These are phyloP conservation scores for Xiphophorus couchianus DNA, from an alignment of 2,113 vertebrate species.

Conservation along the genomic window DNA sequence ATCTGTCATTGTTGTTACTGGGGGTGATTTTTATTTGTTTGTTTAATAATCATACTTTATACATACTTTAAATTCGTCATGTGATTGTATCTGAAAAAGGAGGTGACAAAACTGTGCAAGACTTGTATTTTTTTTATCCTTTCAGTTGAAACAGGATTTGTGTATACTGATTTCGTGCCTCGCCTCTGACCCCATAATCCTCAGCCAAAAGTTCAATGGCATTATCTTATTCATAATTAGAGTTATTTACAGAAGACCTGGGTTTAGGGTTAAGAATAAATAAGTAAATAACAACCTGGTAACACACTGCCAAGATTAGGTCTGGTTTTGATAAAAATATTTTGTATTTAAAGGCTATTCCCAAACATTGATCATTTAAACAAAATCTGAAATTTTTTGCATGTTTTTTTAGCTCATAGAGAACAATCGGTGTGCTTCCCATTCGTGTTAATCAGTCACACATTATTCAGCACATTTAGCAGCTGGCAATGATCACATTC, in stretches of 20 bases:
- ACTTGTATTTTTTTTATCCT: background rate
- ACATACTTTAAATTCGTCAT: no score
- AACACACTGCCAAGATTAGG: no score
- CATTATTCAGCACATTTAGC: constrained; percentile 15
- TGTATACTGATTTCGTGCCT: constrained; percentile 20
- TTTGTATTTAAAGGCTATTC: background rate
- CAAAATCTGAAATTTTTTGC: background rate
- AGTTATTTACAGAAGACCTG: background rate
- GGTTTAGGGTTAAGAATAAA: background rate
- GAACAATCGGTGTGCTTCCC: constrained; percentile 17
- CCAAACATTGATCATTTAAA: background rate
- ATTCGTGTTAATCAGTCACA: constrained; percentile 21
- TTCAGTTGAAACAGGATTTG: constrained; percentile 18
- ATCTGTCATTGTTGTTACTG: no score
- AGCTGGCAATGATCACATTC: background rate
- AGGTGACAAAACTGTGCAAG: no score
- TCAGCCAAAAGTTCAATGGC: constrained; percentile 2
- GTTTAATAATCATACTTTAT: no score
- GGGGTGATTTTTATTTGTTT: no score
- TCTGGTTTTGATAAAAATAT: no score
- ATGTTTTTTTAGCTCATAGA: background rate
- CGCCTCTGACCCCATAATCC: constrained; percentile 40
- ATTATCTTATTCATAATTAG: constrained; percentile 2
- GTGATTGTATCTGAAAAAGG: no score
- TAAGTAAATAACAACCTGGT: background rate